Percentiles rank a stretch among this genome's conserved stretches.
phyloP scores from a whole-genome alignment of 2,888 invertebrate genomes.

The Euproctis similis region DNA sequence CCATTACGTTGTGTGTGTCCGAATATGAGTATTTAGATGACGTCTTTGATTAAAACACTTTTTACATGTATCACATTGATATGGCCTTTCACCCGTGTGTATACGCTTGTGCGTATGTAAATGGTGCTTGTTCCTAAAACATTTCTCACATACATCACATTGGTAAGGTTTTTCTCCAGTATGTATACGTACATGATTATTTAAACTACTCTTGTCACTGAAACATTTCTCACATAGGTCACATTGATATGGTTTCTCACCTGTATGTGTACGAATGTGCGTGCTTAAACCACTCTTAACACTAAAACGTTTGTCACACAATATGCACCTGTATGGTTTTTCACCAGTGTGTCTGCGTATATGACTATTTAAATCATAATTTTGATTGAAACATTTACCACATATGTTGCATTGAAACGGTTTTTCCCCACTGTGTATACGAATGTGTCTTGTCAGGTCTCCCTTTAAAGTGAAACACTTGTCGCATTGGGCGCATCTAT shows the following conservation, averaged over 20 bases:
- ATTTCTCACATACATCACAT: too few relatives aligned
- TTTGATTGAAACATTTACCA: slow-evolving; percentile 2
- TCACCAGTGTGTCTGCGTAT: slow-evolving; percentile 1
- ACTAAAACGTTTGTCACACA: neutral
- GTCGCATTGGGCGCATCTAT: neutral
- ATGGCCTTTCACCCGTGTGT: too few relatives aligned
- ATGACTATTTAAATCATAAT: neutral
- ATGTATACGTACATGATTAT: slow-evolving; percentile 2
- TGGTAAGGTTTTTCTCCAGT: slow-evolving; percentile 1
- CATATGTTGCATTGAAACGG: slow-evolving; percentile 1
- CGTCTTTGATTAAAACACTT: too few relatives aligned
- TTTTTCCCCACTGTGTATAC: slow-evolving; percentile 4
- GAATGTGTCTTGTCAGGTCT: slow-evolving; percentile 1
- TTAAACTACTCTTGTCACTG: neutral
- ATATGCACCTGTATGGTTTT: slow-evolving; percentile 1
- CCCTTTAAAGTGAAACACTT: slow-evolving; percentile 2
- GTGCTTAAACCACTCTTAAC: neutral
- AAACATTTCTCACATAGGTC: slow-evolving; percentile 3
- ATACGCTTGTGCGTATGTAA: too few relatives aligned
- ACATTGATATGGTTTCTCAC: slow-evolving; percentile 3
- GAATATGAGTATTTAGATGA: too few relatives aligned
- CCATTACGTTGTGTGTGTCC: too few relatives aligned
- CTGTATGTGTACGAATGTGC: slow-evolving; percentile 1
- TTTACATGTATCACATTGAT: too few relatives aligned
- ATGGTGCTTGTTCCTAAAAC: too few relatives aligned